Percentiles rank a stretch among this genome's conserved stretches.
Evolutionary conservation across 2,888 invertebrate species (phyloP).

Genomic region (Nephrotoma guestfalica): DNA sequence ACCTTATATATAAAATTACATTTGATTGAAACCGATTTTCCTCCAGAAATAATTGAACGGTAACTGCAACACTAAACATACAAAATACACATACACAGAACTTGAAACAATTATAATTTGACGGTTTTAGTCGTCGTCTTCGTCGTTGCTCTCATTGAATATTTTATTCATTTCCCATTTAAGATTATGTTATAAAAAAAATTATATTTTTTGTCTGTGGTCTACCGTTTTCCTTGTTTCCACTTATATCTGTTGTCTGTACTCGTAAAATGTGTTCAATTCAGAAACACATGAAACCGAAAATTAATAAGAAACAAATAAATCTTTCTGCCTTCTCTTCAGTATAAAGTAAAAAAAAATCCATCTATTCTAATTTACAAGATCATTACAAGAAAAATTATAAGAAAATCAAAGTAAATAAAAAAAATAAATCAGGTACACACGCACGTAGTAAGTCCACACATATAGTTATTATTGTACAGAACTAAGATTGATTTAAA

Average conservation of each 20-base stretch:
- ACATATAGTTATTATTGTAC: background rate
- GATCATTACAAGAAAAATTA: background rate
- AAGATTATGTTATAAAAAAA: background rate
- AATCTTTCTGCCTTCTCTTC: background rate
- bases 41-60: background rate
- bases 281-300: background rate
- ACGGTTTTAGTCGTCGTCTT: background rate
- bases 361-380: background rate
- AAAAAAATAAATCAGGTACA: background rate
- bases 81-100: background rate
- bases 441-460: background rate
- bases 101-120: background rate
- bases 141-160: background rate
- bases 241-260: background rate
- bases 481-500: background rate
- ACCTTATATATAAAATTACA: background rate
- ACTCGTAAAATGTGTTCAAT: background rate
- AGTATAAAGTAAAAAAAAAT: background rate
- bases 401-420: background rate
- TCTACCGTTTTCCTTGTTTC: background rate
- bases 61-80: background rate
- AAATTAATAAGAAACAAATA: background rate
- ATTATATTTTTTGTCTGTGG: background rate
- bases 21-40: background rate
- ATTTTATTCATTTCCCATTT: background rate